Percentiles rank a stretch among this genome's conserved stretches.
phyloP scores from a whole-genome alignment of 2,888 invertebrate species.

The Allophyes oxyacanthae region DNA sequence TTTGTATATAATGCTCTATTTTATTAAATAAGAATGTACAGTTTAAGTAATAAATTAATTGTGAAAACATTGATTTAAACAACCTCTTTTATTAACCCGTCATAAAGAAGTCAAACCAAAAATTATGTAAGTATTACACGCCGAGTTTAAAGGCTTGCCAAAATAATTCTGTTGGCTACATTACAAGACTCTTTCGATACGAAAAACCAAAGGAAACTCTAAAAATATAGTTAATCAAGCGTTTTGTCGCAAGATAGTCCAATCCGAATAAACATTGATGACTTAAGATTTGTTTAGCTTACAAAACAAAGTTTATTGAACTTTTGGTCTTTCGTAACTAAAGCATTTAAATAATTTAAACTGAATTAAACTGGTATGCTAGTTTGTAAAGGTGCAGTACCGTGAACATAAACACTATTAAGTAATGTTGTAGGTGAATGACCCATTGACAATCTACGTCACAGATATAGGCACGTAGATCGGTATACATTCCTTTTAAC shows the following conservation, averaged over 20 bases:
- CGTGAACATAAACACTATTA: slow-evolving; percentile 57
- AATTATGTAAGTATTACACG: not conserved
- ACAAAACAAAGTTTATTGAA: slow-evolving; percentile 57
- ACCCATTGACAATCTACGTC: slow-evolving; percentile 56
- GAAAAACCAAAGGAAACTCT: too few relatives aligned
- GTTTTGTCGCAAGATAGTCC: slow-evolving; percentile 29
- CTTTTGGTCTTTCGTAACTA: slow-evolving; percentile 55
- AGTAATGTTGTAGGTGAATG: slow-evolving; percentile 58
- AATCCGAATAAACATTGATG: slow-evolving; percentile 41
- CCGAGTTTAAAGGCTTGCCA: not conserved
- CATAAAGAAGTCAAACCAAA: not conserved
- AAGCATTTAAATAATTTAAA: slow-evolving; percentile 55
- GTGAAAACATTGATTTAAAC: slow-evolving; percentile 52
- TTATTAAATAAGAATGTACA: slow-evolving; percentile 57
- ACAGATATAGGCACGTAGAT: slow-evolving; percentile 36
- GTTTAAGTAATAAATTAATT: slow-evolving; percentile 66
- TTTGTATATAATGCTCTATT: slow-evolving; percentile 77
- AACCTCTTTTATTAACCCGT: slow-evolving; percentile 42
- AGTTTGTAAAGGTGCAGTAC: slow-evolving; percentile 58
- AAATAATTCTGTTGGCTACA: not conserved
- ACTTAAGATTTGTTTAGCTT: slow-evolving; percentile 41
- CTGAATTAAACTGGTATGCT: slow-evolving; percentile 55
- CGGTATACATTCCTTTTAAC: slow-evolving; percentile 27
- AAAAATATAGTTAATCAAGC: slow-evolving; percentile 13
- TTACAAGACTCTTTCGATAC: slow-evolving; percentile 4